Evolutionary conservation across 2,797 vertebrate species (phyloP), one percentile per base, ranked within the genome.

Genomic region (Falco novaeseelandiae): DNA sequence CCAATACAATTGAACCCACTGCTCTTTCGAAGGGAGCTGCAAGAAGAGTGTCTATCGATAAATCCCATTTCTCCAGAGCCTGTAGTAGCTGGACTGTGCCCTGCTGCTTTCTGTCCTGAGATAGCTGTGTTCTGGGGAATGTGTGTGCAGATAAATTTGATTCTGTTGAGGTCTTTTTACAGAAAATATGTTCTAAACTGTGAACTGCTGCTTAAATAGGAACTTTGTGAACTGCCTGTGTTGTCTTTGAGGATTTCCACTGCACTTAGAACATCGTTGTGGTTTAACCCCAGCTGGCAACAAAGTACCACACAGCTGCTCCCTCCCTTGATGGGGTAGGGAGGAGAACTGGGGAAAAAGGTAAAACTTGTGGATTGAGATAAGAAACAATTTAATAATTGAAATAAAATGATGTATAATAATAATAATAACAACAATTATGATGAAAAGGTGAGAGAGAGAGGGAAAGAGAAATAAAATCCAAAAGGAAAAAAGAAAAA

Each of bases 1-100:
- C 25, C 30, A 27, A 15, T 19, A 20, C 0, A 0, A 27, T 6
- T 51, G 20, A 46, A n/a, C 48, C 38, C 4, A 5, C 8, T 61
- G 42, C 4, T 61, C 17, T 70, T 76, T 34, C 58, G 16, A 26
- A 1, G 0, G 36, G 57, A 71, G 42, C 20, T 73, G 71, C 25
- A 57, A 4, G 32, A 52, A 32, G 32, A 14, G 3, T 67, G 58
- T 26, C 16, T 58, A 3, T 9, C 26, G 69, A 36, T 59, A 70
- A 89, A 91, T 70, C 9, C 17, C 5, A 6, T 14, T 66, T 58
- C 22, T 66, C 48, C 66, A 48, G 46, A 48, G 34, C 26, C 38
- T 72, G 65, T 17, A 38, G 11, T 20, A 34, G 23, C 16, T 58
- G 18, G 22, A 13, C 40, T 78, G 34, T 63, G 40, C 22, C 15